A percentile compares a stretch with the other conserved stretches of the same genome.
Conservation (phyloP, 2,888 invertebrate genomes). For the Cremastobaeus sp. region DNA sequence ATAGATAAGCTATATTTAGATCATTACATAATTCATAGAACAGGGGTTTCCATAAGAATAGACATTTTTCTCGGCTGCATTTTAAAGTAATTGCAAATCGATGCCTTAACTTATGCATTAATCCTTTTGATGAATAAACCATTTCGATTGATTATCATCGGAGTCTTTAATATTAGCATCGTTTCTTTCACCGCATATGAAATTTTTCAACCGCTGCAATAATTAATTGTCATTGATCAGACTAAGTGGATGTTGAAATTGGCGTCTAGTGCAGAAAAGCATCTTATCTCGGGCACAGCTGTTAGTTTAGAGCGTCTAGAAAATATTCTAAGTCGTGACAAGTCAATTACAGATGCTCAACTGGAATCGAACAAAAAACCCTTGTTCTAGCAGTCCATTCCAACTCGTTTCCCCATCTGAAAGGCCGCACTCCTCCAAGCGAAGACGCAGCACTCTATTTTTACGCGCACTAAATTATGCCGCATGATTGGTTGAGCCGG, state of each 20-base stretch:
- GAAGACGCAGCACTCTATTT: constrained; percentile 29
- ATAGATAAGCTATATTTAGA: constrained; percentile 38
- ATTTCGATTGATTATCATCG: too few relatives aligned
- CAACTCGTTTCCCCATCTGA: constrained; percentile 18
- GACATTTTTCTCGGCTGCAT: neutral
- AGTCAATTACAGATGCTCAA: constrained; percentile 1
- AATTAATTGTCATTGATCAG: too few relatives aligned
- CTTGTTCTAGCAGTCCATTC: constrained; percentile 14
- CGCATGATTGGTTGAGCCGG: constrained; percentile 36
- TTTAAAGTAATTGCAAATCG: neutral
- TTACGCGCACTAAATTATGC: constrained; percentile 27
- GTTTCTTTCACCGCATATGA: neutral
- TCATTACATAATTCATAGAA: constrained; percentile 6
- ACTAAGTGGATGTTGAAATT: too few relatives aligned
- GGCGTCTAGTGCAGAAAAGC: too few relatives aligned
- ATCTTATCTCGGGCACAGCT: too few relatives aligned
- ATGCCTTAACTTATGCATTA: too few relatives aligned
- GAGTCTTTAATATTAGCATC: too few relatives aligned
- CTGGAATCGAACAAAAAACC: constrained; percentile 18
- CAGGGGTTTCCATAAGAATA: neutral
- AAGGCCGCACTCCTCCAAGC: constrained; percentile 21
- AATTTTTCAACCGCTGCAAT: too few relatives aligned
- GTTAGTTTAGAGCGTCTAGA: too few relatives aligned
- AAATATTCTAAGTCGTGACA: constrained; percentile 9
- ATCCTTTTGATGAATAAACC: too few relatives aligned